phyloP scores from a whole-genome alignment of 2,797 vertebrate species.

The Oryzias dopingdopingensis region DNA sequence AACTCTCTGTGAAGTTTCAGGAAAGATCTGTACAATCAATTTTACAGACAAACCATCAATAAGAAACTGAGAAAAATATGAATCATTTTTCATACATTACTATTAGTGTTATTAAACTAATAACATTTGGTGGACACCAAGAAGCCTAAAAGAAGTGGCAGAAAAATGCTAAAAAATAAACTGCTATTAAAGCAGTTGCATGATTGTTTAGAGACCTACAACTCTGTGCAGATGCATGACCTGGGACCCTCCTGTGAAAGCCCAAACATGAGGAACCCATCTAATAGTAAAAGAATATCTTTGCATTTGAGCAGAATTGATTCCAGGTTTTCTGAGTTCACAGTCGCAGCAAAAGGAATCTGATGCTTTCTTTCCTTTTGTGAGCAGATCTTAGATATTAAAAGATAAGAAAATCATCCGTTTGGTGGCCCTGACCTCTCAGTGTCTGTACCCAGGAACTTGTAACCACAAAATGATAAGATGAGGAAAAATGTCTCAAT shows the following conservation, averaged over 20 bases:
- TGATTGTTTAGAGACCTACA: neutral
- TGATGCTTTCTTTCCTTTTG: neutral
- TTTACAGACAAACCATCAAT: too few species aligned
- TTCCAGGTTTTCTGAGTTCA: slow-evolving; percentile 12
- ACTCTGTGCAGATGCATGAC: too few species aligned
- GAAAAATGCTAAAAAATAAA: neutral
- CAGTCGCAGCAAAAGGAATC: slow-evolving; percentile 8
- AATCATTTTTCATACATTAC: too few species aligned
- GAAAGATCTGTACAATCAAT: too few species aligned
- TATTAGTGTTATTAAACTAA: neutral
- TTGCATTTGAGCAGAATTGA: neutral
- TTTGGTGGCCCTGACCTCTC: slow-evolving; percentile 17
- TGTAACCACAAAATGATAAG: slow-evolving; percentile 8
- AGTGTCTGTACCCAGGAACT: slow-evolving; percentile 19
- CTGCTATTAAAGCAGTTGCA: neutral
- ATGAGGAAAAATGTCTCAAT: slow-evolving; percentile 18
- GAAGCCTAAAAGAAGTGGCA: neutral
- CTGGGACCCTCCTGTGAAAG: neutral
- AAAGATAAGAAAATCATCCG: slow-evolving; percentile 11
- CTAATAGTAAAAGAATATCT: neutral
- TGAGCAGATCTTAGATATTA: neutral
- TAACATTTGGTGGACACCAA: neutral
- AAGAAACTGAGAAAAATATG: too few species aligned
- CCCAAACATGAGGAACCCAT: neutral
- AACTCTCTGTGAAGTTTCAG: too few species aligned